phyloP scores from a whole-genome alignment of 1,140 invertebrate genomes.

The Drosophila suzukii region DNA sequence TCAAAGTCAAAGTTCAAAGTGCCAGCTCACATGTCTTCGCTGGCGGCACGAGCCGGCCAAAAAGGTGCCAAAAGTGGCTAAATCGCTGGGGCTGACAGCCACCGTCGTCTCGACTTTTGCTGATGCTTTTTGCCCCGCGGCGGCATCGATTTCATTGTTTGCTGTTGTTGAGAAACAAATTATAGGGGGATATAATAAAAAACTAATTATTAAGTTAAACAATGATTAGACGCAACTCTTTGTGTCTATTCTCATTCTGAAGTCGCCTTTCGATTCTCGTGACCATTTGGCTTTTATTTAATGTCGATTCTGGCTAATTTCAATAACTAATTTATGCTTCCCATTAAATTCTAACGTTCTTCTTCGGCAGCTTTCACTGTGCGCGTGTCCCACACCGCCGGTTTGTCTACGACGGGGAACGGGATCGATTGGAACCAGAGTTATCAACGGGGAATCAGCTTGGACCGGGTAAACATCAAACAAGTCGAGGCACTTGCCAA shows the following conservation, averaged over 20 bases:
- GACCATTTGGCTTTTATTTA: constrained; percentile 36
- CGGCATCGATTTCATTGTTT: constrained; percentile 54
- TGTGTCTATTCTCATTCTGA: constrained; percentile 28
- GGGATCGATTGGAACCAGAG: constrained; percentile 37
- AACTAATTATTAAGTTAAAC: constrained; percentile 79
- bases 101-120: constrained; percentile 30
- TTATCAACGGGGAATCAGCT: constrained; percentile 5
- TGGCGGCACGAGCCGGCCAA: constrained; percentile 61
- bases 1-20: constrained; percentile 54
- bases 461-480: constrained; percentile 1
- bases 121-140: constrained; percentile 49
- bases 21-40: constrained; percentile 31
- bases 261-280: constrained; percentile 27
- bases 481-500: constrained; percentile 6
- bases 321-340: constrained; percentile 70
- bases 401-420: constrained; percentile 34
- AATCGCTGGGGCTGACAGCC: constrained; percentile 50
- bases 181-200: constrained; percentile 58
- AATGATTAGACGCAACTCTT: constrained; percentile 69
- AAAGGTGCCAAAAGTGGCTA: constrained; percentile 68
- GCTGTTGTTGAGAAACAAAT: constrained; percentile 49
- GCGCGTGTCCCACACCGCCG: constrained; percentile 55
- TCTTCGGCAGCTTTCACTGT: constrained; percentile 60
- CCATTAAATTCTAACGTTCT: constrained; percentile 66
- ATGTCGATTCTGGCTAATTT: constrained; percentile 60